Percentiles rank a stretch among this genome's conserved stretches.
Conservation (phyloP, 2,888 invertebrate species). For the Lasioglossum oenotherae region DNA sequence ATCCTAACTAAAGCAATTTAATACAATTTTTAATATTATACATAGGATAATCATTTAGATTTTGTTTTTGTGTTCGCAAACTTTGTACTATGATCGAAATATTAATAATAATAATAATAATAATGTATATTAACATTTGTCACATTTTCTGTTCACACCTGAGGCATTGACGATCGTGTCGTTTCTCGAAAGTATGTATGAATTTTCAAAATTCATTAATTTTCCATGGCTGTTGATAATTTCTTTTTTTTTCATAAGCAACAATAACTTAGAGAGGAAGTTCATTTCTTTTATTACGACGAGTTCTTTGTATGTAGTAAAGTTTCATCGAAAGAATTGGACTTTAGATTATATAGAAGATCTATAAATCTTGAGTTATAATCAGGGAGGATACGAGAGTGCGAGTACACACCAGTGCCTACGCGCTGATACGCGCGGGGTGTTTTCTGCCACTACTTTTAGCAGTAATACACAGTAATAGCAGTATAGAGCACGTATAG, state of each 20-base stretch:
- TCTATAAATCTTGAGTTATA: background rate
- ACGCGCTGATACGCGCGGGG: too few relatives aligned
- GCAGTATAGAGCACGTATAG: too few relatives aligned
- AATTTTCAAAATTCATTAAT: background rate
- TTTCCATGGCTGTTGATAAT: background rate
- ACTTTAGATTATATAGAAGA: background rate
- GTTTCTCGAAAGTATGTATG: background rate
- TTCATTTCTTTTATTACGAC: background rate
- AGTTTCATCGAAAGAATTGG: background rate
- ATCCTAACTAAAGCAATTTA: slow-evolving; percentile 15
- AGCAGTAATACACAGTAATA: too few relatives aligned
- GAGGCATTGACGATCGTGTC: background rate
- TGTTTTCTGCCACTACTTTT: too few relatives aligned
- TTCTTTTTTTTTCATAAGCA: background rate
- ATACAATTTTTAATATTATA: slow-evolving; percentile 38
- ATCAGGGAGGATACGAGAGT: background rate
- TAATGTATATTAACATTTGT: slow-evolving; percentile 41
- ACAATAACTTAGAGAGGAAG: background rate
- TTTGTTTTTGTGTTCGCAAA: slow-evolving; percentile 49
- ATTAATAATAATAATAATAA: slow-evolving; percentile 51
- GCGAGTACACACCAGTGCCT: too few relatives aligned
- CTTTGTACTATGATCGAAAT: slow-evolving; percentile 52
- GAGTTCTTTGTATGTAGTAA: background rate
- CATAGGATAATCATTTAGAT: slow-evolving; percentile 29
- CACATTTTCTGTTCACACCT: background rate